A percentile compares a stretch with the other conserved stretches of the same genome.
Evolutionary conservation across 2,888 invertebrate genomes (phyloP).

Genomic region (Xylocampa areola): DNA sequence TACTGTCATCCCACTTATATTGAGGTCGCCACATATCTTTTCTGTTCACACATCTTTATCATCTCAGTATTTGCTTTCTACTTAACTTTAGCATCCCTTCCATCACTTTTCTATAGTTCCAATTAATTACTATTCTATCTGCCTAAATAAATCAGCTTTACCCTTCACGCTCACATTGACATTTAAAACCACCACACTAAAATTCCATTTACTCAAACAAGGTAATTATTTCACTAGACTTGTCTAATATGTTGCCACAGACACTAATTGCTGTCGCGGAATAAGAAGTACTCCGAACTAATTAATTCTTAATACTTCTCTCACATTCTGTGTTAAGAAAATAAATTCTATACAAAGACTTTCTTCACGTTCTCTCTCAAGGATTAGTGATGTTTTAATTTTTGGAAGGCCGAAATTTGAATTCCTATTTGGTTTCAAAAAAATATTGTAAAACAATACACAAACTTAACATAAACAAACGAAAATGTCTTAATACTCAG

Average conservation of each 20-base stretch:
- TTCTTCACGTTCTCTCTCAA: constrained; percentile 18
- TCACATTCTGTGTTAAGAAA: constrained; percentile 23
- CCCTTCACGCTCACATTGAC: neutral
- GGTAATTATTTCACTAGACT: constrained; percentile 41
- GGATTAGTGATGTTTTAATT: constrained; percentile 12
- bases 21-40: no score
- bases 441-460: no score
- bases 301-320: constrained; percentile 46
- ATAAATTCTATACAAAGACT: constrained; percentile 29
- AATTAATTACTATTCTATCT: neutral
- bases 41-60: no score
- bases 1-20: no score
- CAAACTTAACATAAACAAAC: no score
- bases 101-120: no score
- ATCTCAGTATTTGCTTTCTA: no score
- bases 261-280: constrained; percentile 32
- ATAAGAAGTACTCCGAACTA: constrained; percentile 40
- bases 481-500: no score
- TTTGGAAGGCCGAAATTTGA: constrained; percentile 14
- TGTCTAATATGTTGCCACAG: constrained; percentile 23
- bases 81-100: no score
- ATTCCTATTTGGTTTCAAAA: neutral
- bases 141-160: constrained; percentile 8
- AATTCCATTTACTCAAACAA: constrained; percentile 36
- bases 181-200: constrained; percentile 18